Evolutionary conservation across 2,113 vertebrate genomes (phyloP), one percentile per base, ranked within the genome.

Genomic region (Nicator chloris): DNA sequence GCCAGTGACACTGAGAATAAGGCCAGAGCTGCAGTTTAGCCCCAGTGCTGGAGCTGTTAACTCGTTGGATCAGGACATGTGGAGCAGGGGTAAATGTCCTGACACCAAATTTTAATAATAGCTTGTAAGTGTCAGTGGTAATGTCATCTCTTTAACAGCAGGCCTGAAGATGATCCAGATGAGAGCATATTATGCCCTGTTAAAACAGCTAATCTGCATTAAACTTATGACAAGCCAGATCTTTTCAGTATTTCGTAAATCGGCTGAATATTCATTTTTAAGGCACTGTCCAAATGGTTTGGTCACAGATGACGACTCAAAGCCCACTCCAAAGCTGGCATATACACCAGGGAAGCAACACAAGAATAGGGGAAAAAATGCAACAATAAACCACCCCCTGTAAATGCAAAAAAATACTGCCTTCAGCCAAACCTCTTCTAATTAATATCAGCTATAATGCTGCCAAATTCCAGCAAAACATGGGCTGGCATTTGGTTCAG

Each of bases 91-190:
- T 86, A 96, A 11, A 6, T 5, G 50, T 90, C 76, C 60, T 96
- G 96, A 96, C 95, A 88, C 15, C 4, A 65, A 47, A 96, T 97
- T 96, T 96, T 92, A 96, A 96, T 96, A 96, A 97, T 92, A 91
- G 95, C 84, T 97, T 96, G 84, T 87, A 94, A 96, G 94, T 90
- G 94, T 95, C 95, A 95, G 37, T 83, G 76, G 64, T 88, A 88
- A 96, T 92, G 86, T 90, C 79, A 92, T 94, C 77, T 79, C 17
- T 92, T 95, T 90, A 96, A 92, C 79, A 91, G 82, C 65, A 65
- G 87, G 76, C 78, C 90, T 68, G 84, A 91, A 92, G 88, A 96
- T 63, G 35, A 91, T 92, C 84, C 72, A 84, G 86, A 88, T 11
- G 57, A 91, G 73, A 96, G 81, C 75, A 71, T 95, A 88, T 93